Base-by-base conservation (phyloP, 2,113 vertebrate species). In the Stegastes partitus region DNA sequence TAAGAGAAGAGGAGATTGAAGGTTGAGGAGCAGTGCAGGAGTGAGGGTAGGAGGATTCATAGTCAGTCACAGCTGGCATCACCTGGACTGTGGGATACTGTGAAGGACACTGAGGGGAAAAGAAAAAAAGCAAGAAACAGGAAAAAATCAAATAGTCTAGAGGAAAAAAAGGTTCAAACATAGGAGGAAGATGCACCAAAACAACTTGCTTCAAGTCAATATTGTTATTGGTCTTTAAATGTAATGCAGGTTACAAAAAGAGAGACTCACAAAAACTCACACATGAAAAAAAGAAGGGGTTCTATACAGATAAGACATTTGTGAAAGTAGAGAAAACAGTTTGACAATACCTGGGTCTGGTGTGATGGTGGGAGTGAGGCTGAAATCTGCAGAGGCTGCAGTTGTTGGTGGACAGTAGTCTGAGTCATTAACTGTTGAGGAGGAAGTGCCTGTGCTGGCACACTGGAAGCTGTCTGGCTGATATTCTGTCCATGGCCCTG, bases 381-480 rank as follows among this genome's bases (percentile, higher is more conserved):
- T 0, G 95, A 91, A 53, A 96, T 94, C 89, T 96, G 96, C 16
- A 95, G 90, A 31, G 96, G 93, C 34, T 94, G 95, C 21, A 95
- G 82, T 0, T 91, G 88, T 28, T 88, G 90, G 63, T 82, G 78
- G 54, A 71, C 82, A 62, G 80, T 1, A 22, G 75, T 39, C 63
- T 85, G 89, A 45, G 64, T n/a, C 39, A 85, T 15, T 39, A 72
- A 12, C 57, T 84, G 87, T 4, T 83, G 87, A 81, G 76, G 34
- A 63, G 76, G 72, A 25, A 61, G 73, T 37, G 65, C 86, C 90
- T 89, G 91, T 15, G 42, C 21, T 14, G 31, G 74, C 11, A 51
- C 91, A 86, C 22, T 92, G 0, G 93, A 64, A 18, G 91, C 83
- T 51, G 94, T 95, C 0, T 91, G 93, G 45, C 93, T 87, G 65